A percentile compares a stretch with the other conserved stretches of the same genome.
phyloP scores from a whole-genome alignment of 2,797 vertebrate species.

The Sebastolobus altivelis region DNA sequence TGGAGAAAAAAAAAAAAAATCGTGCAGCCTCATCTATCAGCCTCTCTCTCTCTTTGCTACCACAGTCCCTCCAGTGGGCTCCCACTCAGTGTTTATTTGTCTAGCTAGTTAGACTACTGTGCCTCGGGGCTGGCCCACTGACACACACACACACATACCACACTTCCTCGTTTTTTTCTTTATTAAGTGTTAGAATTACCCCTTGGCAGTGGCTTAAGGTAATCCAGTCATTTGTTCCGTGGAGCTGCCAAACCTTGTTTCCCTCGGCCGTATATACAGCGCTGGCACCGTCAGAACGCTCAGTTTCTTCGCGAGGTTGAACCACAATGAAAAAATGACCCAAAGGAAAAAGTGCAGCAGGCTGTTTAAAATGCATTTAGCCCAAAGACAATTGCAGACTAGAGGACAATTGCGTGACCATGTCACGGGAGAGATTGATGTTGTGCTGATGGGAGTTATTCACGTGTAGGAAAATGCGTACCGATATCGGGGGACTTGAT shows the following conservation, averaged over 20 bases:
- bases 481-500: slow-evolving; percentile 28
- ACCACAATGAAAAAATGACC: slow-evolving; percentile 52
- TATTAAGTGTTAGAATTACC: slow-evolving; percentile 89
- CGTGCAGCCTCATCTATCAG: slow-evolving; percentile 61
- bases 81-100: slow-evolving; percentile 82
- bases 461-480: slow-evolving; percentile 39
- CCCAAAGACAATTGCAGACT: slow-evolving; percentile 55
- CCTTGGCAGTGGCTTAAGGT: slow-evolving; percentile 85
- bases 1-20: not conserved
- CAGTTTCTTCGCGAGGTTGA: slow-evolving; percentile 57
- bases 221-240: slow-evolving; percentile 87
- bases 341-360: slow-evolving; percentile 44
- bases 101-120: slow-evolving; percentile 82
- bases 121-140: slow-evolving; percentile 72
- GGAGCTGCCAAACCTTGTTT: slow-evolving; percentile 86
- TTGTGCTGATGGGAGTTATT: slow-evolving; percentile 52
- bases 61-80: slow-evolving; percentile 69
- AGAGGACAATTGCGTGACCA: slow-evolving; percentile 50
- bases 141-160: slow-evolving; percentile 45
- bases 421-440: slow-evolving; percentile 55
- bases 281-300: slow-evolving; percentile 66
- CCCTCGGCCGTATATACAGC: slow-evolving; percentile 73
- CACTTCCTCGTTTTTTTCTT: slow-evolving; percentile 76
- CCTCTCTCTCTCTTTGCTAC: slow-evolving; percentile 52
- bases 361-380: slow-evolving; percentile 52